Conservation (phyloP, 2,113 vertebrate genomes). For the Ctenomys sociabilis region DNA sequence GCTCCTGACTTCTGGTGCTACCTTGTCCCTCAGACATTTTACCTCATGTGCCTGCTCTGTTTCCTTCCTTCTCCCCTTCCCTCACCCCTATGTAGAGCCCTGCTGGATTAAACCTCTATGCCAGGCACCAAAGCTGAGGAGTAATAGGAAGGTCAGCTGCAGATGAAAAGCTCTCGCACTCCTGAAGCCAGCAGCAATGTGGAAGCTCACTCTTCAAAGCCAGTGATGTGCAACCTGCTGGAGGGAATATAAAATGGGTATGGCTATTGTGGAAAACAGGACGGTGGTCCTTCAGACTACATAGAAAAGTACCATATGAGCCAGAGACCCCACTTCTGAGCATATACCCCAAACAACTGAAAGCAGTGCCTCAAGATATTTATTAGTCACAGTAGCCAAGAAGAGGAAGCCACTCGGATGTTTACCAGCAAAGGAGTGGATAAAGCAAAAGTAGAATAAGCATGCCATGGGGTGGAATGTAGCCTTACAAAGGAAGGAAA, state of each 20-base stretch:
- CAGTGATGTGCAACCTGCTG: fast-evolving
- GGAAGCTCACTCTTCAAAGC: neutral
- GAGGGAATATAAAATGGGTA: neutral
- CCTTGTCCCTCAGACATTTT: neutral
- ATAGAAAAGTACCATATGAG: too few relatives aligned
- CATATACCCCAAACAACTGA: neutral
- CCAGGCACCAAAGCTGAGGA: neutral
- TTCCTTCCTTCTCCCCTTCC: too few relatives aligned
- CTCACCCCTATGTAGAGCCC: neutral
- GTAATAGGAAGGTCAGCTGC: neutral
- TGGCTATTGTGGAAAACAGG: neutral
- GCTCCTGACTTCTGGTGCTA: too few relatives aligned
- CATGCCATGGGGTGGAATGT: neutral
- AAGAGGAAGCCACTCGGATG: neutral
- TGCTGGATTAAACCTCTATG: neutral
- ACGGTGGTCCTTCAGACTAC: too few relatives aligned
- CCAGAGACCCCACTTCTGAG: neutral
- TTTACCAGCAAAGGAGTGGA: neutral
- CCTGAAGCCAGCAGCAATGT: neutral
- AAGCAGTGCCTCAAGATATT: neutral
- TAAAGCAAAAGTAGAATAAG: neutral
- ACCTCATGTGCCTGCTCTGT: neutral
- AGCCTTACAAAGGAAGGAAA: neutral
- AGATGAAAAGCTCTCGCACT: neutral
- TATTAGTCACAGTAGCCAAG: neutral